Percentiles rank a stretch among this genome's conserved stretches.
These are phyloP conservation scores for Pelodiscus sinensis DNA, from an alignment of 2,113 vertebrate genomes.

Conservation along the genomic window DNA sequence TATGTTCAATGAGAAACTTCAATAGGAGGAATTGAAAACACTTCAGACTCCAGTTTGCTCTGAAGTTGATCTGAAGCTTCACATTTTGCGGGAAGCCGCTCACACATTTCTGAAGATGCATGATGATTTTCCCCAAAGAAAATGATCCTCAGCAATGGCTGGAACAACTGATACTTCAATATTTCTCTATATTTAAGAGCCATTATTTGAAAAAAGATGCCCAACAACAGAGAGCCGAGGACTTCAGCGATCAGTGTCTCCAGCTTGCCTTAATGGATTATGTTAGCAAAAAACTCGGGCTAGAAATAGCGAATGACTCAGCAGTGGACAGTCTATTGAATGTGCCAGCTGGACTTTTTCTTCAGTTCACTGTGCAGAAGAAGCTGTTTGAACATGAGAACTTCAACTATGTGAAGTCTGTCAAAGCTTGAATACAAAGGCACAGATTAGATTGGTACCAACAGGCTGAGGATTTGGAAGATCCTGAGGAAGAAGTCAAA, in stretches of 20 bases:
- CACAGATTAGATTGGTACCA: too few species aligned
- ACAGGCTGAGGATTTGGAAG: too few species aligned
- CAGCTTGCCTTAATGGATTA: background rate
- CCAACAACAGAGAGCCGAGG: background rate
- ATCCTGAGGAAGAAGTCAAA: too few species aligned
- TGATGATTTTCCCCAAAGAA: background rate
- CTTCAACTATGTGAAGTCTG: constrained; percentile 24
- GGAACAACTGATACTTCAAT: background rate
- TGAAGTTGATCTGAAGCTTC: constrained; percentile 31
- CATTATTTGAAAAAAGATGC: constrained; percentile 23
- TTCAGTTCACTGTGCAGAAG: constrained; percentile 10
- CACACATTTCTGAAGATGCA: background rate
- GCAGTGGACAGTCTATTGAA: background rate
- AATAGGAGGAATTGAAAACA: background rate
- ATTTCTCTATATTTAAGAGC: background rate
- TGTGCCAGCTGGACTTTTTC: background rate
- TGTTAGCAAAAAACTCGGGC: background rate
- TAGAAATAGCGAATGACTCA: constrained; percentile 9
- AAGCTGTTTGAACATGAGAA: background rate
- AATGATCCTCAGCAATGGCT: constrained; percentile 18
- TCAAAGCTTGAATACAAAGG: background rate
- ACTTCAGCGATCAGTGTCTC: constrained; percentile 17
- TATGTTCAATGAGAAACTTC: constrained; percentile 65
- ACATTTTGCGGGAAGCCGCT: background rate
- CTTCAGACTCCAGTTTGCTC: background rate